Base-by-base conservation (phyloP, 1,140 invertebrate species). In the Asobara japonica region DNA sequence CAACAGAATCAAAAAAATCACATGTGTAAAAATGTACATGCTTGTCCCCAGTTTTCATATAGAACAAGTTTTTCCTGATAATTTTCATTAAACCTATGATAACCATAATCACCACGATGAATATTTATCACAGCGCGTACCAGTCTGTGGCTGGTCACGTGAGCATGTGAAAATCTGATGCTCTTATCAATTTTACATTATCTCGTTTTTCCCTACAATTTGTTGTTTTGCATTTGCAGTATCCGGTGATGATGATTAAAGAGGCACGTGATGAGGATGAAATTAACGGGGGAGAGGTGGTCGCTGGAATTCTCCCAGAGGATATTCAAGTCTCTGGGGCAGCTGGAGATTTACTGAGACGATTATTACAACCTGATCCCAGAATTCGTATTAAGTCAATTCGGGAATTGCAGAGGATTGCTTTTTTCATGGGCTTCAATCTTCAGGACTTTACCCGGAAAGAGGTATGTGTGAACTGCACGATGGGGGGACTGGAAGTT, bases 401-500 rank as follows among this genome's bases (percentile, higher is more conserved):
- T 3, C 74, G 84, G 2, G 77, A 77, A 2, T 78, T 89, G 29
- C 84, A 89, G 74, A 79, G 83, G 64, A 86, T 87, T 60, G 84
- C 87, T n/a, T 89, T 89, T 77, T 89, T 85, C 76, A 85, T 88
- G 81, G 84, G 85, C 20, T 76, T 84, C 61, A 80, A 87, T 71
- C 75, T 89, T 62, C 77, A 76, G 16, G 79, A 75, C 74, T 87
- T 83, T 31, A 78, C 77, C 27, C 45, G 70, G 20, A 87, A 84
- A 72, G 80, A 84, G 75, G 86, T 86, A 69, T 72, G 11, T 6
- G 4, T 33, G 31, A 33, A 33, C 4, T 6, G 31, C 31, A 33
- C 31, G 11, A n/a, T n/a, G n/a, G n/a, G 11, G 5, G 31, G 11
- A 33, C 4, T 33, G 31, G 31, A 33, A 33, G 11, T 6, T 33